phyloP scores from a whole-genome alignment of 2,888 invertebrate species.

The Eledone cirrhosa region DNA sequence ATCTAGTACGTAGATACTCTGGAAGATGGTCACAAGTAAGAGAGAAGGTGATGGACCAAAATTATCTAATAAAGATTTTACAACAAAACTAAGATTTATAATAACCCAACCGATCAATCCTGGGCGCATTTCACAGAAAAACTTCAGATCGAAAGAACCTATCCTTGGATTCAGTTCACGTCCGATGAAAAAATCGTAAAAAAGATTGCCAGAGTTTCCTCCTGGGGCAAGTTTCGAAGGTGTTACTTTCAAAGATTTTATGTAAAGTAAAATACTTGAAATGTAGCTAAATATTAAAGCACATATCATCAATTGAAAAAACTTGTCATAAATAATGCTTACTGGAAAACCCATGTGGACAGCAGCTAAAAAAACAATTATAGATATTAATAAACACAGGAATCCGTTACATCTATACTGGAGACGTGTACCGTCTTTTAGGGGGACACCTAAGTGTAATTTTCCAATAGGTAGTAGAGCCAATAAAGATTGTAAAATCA shows the following conservation, averaged over 20 bases:
- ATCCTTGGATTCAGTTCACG: conserved; percentile 78
- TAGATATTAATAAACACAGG: conserved; percentile 29
- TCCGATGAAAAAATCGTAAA: conserved; percentile 81
- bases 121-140: conserved; percentile 69
- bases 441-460: conserved; percentile 57
- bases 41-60: conserved; percentile 51
- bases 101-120: conserved; percentile 68
- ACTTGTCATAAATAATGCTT: conserved; percentile 68
- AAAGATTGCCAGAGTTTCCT: conserved; percentile 69
- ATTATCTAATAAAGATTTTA: conserved; percentile 46
- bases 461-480: conserved; percentile 61
- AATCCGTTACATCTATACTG: conserved; percentile 65
- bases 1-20: conserved; percentile 73
- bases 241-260: conserved; percentile 72
- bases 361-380: conserved; percentile 49
- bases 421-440: conserved; percentile 56
- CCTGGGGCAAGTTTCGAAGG: conserved; percentile 73
- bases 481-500: conserved; percentile 60
- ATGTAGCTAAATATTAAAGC: conserved; percentile 72
- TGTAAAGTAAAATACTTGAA: conserved; percentile 72
- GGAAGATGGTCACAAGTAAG: conserved; percentile 67
- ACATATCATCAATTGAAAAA: conserved; percentile 72
- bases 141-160: conserved; percentile 76
- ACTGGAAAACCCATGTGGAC: conserved; percentile 48
- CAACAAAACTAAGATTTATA: conserved; percentile 59